Evolutionary conservation across 2,113 vertebrate species (phyloP).

Genomic region (Dolichotis patagonum): DNA sequence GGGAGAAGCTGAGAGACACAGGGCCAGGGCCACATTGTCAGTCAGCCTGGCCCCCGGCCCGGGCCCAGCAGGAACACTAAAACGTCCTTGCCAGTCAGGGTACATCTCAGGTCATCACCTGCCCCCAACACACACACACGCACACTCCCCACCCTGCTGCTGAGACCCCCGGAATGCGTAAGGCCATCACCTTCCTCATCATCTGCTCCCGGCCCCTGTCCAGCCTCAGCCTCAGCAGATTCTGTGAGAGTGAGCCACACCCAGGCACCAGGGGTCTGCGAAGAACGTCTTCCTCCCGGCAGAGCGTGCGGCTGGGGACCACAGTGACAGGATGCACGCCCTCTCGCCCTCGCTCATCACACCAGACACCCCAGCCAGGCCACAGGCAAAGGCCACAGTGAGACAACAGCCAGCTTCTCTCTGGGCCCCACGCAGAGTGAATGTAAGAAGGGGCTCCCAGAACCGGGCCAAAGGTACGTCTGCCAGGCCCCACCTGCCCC

Average conservation of each 20-base stretch:
- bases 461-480: not conserved
- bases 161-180: not conserved
- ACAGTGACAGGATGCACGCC: slow-evolving; percentile 57
- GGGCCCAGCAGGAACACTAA: not conserved
- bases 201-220: not conserved
- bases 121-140: not conserved
- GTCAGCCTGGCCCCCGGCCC: not conserved
- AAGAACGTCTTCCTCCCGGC: slow-evolving; percentile 41
- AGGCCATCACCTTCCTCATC: slow-evolving; percentile 65
- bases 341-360: not conserved
- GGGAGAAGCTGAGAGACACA: accelerated
- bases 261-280: not conserved
- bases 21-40: not conserved
- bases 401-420: not conserved
- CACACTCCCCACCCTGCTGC: not conserved
- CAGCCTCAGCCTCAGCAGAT: not conserved
- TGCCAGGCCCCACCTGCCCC: not conserved
- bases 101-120: not conserved
- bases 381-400: too few relatives aligned
- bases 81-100: not conserved
- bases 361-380: not conserved
- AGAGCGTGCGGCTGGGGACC: slow-evolving; percentile 39
- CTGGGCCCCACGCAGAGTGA: not conserved
- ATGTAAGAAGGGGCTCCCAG: not conserved
- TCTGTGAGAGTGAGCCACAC: not conserved